Conservation (phyloP, 2,888 invertebrate species). For the Papilio elwesi region DNA sequence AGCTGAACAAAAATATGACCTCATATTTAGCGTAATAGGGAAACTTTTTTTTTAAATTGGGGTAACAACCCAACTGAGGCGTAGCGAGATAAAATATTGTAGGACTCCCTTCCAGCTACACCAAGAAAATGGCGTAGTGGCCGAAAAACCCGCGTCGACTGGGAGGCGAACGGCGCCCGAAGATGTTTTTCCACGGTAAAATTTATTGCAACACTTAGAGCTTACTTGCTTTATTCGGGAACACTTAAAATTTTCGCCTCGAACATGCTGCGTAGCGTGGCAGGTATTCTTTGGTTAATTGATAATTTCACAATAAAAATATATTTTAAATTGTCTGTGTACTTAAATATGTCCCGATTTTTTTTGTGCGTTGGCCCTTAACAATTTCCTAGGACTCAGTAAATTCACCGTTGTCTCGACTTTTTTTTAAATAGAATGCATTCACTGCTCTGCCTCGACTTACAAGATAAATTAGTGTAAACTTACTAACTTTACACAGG, state of each 20-base stretch:
- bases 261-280: conserved; percentile 38
- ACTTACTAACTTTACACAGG: no score
- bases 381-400: neutral
- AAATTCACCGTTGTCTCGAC: neutral
- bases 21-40: conserved; percentile 27
- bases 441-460: no score
- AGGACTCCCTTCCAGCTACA: conserved; percentile 33
- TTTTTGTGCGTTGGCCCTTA: neutral
- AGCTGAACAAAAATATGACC: neutral
- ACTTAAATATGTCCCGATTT: neutral
- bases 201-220: conserved; percentile 79
- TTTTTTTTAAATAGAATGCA: no score
- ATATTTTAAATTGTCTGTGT: neutral
- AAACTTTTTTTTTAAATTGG: conserved; percentile 35
- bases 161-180: conserved; percentile 53
- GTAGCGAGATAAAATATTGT: conserved; percentile 37
- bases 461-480: no score
- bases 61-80: conserved; percentile 29
- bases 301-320: conserved; percentile 4
- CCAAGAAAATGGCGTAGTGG: conserved; percentile 29
- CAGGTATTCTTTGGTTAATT: conserved; percentile 1
- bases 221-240: conserved; percentile 62
- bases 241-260: conserved; percentile 71
- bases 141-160: conserved; percentile 54
- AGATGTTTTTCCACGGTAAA: conserved; percentile 68